Percentiles rank a stretch among this genome's conserved stretches.
phyloP scores from a whole-genome alignment of 2,113 vertebrate genomes.

The Labeo rohita region DNA sequence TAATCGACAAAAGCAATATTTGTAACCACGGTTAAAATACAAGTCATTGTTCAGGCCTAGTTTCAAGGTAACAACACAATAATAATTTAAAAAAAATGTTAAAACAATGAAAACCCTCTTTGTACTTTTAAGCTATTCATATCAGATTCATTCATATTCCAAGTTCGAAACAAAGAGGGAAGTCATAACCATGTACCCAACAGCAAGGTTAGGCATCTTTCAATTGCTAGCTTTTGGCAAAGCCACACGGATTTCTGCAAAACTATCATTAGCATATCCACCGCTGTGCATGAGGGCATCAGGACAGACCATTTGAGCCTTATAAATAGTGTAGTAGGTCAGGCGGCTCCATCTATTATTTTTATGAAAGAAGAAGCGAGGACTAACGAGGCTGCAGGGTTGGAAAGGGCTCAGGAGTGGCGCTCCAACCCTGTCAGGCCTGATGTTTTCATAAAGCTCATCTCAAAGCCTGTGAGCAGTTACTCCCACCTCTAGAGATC shows the following conservation, averaged over 20 bases:
- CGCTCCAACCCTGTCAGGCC: conserved; percentile 60
- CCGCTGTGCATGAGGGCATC: conserved; percentile 52
- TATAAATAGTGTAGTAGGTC: conserved; percentile 57
- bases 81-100: too few species aligned
- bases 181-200: neutral
- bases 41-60: neutral
- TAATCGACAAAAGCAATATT: neutral
- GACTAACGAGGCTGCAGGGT: conserved; percentile 41
- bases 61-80: neutral
- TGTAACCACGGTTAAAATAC: too few species aligned
- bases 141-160: conserved; percentile 29
- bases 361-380: conserved; percentile 54
- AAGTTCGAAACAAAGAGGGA: conserved; percentile 10
- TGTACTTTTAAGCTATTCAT: neutral
- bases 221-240: conserved; percentile 56
- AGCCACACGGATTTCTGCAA: conserved; percentile 56
- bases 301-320: conserved; percentile 57
- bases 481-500: conserved; percentile 53
- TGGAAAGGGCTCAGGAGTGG: conserved; percentile 50
- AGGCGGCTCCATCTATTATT: conserved; percentile 60
- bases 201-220: conserved; percentile 54
- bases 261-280: conserved; percentile 65
- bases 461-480: conserved; percentile 43
- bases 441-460: conserved; percentile 56
- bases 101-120: neutral